Base-by-base conservation (phyloP, 2,113 vertebrate genomes). In the Sylvietta virens region DNA sequence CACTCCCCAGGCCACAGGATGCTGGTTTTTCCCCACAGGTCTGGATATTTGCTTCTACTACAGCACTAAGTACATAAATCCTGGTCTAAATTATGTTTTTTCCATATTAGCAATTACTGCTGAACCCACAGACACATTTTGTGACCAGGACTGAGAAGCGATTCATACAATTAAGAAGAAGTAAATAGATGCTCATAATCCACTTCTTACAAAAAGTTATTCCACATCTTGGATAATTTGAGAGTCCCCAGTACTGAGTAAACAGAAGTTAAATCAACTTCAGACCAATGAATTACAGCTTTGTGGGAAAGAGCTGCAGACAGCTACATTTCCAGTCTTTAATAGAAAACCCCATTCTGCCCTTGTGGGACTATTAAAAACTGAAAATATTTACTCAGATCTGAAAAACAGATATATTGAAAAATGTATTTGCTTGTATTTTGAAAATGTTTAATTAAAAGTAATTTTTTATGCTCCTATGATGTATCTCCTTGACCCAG, bases 231-330 rank as follows among this genome's bases (percentile, higher is more conserved):
- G 53, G 39, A 76, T 87, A 87, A 91, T 86, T 40, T 89, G 64
- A 81, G 91, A 78, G 47, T 60, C 22, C 5, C 10, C 44, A 39
- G 24, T 11, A 60, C 1, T 56, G 76, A 76, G 53, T 61, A 95
- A 94, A 95, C 57, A 85, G 28, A 88, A 94, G 42, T 58, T 74
- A 92, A 64, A 94, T 33, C 57, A 72, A 44, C 86, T 76, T 84
- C 10, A 23, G 70, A 50, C 57, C 44, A 23, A 18, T n/a, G 40
- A 40, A 71, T 78, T 82, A 61, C 30, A 77, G 1, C 69, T 67
- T 64, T 91, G 74, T 90, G 91, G 85, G 72, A 92, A 92, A 73
- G 62, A 79, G 81, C 67, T 61, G 58, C 64, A 58, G 77, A 33
- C 35, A 91, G 87, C 42, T 24, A 14, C 42, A 24, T 39, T 65